Evolutionary conservation across 2,797 vertebrate genomes (phyloP), one percentile per base, ranked within the genome.

Genomic region (Ctenopoma multispine): DNA sequence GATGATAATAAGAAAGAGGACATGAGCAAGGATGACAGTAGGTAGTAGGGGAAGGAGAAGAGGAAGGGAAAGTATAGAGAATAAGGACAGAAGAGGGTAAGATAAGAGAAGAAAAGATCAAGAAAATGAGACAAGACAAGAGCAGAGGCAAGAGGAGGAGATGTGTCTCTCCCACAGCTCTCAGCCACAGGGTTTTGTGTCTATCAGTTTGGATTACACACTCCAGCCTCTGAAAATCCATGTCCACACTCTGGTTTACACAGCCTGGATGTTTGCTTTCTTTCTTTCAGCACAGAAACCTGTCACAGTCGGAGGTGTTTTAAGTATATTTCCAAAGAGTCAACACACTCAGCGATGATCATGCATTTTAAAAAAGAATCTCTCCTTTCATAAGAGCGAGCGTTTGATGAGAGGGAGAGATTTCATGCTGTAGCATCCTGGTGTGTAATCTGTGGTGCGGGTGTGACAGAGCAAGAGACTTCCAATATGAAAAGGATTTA

Each of bases 171-270:
- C 51, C 58, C 60, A 51, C 69, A 67, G 74, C 69, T 83, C 72
- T 69, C 38, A 75, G 80, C 72, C 70, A 57, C 57, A 2, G 64
- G 63, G 63, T 49, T 77, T 72, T 69, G 38, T 69, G 82, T 86
- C 69, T 73, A 63, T 85, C 83, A 75, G 63, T 83, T 73, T 79
- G 72, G 74, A 85, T 82, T 87, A 81, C 63, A 80, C 81, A 73
- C 75, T 27, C 54, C 48, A 68, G 68, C 66, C 47, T 79, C 66
- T 53, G 74, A 80, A 82, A 82, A 77, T 83, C 75, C 65, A 15
- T 75, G 75, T 77, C 84, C 77, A 57, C 72, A 41, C 68, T 77
- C 50, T 63, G 69, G 44, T 76, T 80, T 85, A 73, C 84, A 64
- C 77, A 64, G 80, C 75, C 58, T 63, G 66, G 58, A 46, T 82